Percentiles rank a stretch among this genome's conserved stretches.
Evolutionary conservation across 2,888 invertebrate genomes (phyloP).

Genomic region (Pristionchus exspectatus): DNA sequence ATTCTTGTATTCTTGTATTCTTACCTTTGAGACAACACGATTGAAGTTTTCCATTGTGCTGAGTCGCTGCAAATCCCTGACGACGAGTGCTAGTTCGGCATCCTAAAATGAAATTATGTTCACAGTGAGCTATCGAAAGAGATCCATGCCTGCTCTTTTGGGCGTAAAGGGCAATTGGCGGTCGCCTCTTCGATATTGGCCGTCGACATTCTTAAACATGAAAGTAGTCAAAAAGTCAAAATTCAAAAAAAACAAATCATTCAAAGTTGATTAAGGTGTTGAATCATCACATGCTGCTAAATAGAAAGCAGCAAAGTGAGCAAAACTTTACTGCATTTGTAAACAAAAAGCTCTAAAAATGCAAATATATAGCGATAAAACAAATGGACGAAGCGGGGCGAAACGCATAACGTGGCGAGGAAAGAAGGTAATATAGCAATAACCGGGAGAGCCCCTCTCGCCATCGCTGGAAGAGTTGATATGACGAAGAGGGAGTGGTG

Average conservation of each 20-base stretch:
- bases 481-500: neutral
- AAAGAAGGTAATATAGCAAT: neutral
- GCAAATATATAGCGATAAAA: neutral
- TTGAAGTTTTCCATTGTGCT: slow-evolving; percentile 68
- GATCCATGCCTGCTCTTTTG: slow-evolving; percentile 21
- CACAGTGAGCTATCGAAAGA: neutral
- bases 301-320: too few relatives aligned
- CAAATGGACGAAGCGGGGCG: neutral
- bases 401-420: too few relatives aligned
- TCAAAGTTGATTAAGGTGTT: too few relatives aligned
- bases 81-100: slow-evolving; percentile 7
- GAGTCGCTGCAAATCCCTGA: slow-evolving; percentile 55
- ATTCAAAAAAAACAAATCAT: neutral
- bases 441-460: neutral
- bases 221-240: neutral
- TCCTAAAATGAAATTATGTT: neutral
- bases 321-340: too few relatives aligned
- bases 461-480: neutral
- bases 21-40: slow-evolving; percentile 71
- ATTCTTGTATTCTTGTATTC: too few relatives aligned
- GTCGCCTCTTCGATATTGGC: slow-evolving; percentile 52
- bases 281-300: too few relatives aligned
- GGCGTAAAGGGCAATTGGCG: neutral
- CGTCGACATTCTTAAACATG: slow-evolving; percentile 50
- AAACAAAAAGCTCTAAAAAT: too few relatives aligned